A percentile compares a stretch with the other conserved stretches of the same genome.
These are phyloP conservation scores for Dynastes hyllus DNA, from an alignment of 2,888 invertebrate genomes.

Conservation along the genomic window DNA sequence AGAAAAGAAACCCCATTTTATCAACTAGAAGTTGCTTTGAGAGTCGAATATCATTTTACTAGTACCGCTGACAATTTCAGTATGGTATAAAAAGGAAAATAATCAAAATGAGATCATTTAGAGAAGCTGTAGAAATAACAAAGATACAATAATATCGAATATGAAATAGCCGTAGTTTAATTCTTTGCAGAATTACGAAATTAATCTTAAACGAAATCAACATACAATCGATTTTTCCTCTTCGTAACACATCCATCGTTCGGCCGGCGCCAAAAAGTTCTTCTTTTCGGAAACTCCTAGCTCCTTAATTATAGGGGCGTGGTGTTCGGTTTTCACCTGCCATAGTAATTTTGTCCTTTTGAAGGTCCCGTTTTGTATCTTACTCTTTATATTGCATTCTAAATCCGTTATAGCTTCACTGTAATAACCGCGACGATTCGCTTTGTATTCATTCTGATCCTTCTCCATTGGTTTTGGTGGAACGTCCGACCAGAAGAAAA, in stretches of 20 bases:
- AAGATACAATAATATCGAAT: too few species aligned
- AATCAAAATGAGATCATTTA: too few species aligned
- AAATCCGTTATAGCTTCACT: constrained; percentile 76
- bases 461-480: neutral
- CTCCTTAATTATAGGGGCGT: constrained; percentile 74
- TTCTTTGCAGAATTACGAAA: too few species aligned
- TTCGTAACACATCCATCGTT: constrained; percentile 78
- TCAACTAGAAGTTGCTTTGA: too few species aligned
- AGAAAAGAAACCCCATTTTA: too few species aligned
- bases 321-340: constrained; percentile 76
- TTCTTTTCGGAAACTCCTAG: constrained; percentile 71
- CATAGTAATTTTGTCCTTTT: constrained; percentile 71
- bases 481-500: neutral
- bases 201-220: constrained; percentile 48
- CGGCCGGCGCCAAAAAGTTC: constrained; percentile 75
- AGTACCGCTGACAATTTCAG: too few species aligned
- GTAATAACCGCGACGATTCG: constrained; percentile 74
- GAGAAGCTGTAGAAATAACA: too few species aligned
- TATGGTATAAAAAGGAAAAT: too few species aligned
- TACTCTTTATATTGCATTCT: constrained; percentile 62
- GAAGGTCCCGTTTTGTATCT: constrained; percentile 65
- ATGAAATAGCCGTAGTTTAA: too few species aligned
- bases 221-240: constrained; percentile 78
- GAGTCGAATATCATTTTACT: too few species aligned
- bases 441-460: constrained; percentile 16